Evolutionary conservation across 2,113 vertebrate species (phyloP).

Genomic region (Thryonomys swinderianus): DNA sequence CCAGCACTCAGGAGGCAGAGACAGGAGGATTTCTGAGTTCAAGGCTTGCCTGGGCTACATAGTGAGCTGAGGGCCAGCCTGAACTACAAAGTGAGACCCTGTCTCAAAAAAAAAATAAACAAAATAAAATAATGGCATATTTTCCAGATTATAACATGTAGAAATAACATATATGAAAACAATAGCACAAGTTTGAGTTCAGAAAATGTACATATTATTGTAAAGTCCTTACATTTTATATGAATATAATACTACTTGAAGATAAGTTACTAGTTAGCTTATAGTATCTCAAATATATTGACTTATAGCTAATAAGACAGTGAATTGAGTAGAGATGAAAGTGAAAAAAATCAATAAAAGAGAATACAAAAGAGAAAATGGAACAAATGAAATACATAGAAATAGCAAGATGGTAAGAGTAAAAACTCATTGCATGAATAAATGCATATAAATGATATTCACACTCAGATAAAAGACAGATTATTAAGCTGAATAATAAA

Average conservation of each 20-base stretch:
- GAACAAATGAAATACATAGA: background rate
- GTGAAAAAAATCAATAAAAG: background rate
- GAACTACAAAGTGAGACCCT: too few species aligned
- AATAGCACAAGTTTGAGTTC: background rate
- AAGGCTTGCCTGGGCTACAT: too few species aligned
- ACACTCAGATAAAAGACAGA: background rate
- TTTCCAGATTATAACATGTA: background rate
- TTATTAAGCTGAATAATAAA: background rate
- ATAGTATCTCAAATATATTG: background rate
- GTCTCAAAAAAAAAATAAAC: too few species aligned
- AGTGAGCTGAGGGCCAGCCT: too few species aligned
- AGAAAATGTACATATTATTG: background rate
- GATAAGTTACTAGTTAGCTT: background rate
- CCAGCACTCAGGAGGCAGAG: too few species aligned
- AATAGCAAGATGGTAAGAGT: background rate
- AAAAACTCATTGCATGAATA: background rate
- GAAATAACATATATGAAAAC: background rate
- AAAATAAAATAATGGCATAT: background rate
- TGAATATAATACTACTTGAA: background rate
- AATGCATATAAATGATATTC: background rate
- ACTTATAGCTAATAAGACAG: background rate
- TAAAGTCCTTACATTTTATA: background rate
- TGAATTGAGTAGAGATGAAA: background rate
- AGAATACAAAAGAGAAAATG: background rate
- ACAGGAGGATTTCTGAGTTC: too few species aligned